Evolutionary conservation across 1,140 invertebrate species (phyloP), one percentile per base, ranked within the genome.

Genomic region (Diachasmimorpha longicaudata): DNA sequence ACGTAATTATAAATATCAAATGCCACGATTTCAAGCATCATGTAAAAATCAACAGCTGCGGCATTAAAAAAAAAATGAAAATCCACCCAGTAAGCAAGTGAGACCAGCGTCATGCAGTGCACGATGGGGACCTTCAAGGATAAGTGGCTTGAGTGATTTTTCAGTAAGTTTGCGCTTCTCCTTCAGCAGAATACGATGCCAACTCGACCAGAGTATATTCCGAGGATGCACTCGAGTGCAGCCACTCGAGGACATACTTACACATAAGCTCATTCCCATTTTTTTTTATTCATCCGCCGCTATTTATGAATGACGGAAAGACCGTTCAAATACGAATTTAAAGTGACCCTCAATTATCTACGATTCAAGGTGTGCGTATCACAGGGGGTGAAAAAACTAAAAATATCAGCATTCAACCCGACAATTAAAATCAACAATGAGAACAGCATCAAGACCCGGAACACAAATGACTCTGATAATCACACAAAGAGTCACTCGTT

Each of bases 101-200:
- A 71, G 69, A 46, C 13, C 8, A 63, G 58, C 19, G 19, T 63
- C 58, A 55, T 21, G 58, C 19, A 63, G 58, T 31, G 9, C 19
- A 25, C 58, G 9, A 63, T 63, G 58, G 58, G 52, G 52, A 25
- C 58, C 23, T 63, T 63, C 58, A 63, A 63, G 23, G 58, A 63
- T 63, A 63, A 63, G 58, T 63, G 58, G 58, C 23, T 63, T 63
- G 21, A 63, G 58, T 63, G 21, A 63, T 63, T 63, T 63, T 63
- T 63, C 58, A 63, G 23, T 63, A 31, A 23, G 58, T 63, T 63
- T 63, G 58, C 58, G 58, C 58, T 63, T 63, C 58, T 63, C 14
- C 58, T 63, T 25, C 58, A 63, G 3, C 10, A 63, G 23, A 63
- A 63, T 63, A 63, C 58, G 4, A 63, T 63, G 58, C 58, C 21